Evolutionary conservation across 2,113 vertebrate genomes (phyloP).

Genomic region (Thamnophis sirtalis): DNA sequence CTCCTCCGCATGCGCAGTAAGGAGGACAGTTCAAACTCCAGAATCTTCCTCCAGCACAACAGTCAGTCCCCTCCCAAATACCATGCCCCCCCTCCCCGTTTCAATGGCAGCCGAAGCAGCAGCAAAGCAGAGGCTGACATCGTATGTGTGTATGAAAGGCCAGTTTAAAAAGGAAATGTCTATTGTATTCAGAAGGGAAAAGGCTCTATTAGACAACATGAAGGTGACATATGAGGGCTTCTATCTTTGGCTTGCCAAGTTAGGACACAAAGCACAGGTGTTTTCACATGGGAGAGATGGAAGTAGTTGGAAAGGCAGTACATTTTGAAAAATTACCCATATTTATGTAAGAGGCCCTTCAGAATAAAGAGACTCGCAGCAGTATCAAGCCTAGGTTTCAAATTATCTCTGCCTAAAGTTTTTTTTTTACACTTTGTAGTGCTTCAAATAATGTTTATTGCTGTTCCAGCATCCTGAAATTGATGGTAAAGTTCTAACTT

Average conservation of each 20-base stretch:
- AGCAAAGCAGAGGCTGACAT: too few species aligned
- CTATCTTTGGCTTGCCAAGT: slow-evolving; percentile 19
- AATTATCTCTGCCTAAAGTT: neutral
- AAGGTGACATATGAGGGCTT: slow-evolving; percentile 14
- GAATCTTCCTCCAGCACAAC: too few species aligned
- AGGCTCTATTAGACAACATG: neutral
- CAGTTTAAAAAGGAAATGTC: neutral
- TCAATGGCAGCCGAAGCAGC: too few species aligned
- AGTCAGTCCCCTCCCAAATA: too few species aligned
- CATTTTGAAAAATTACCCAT: neutral
- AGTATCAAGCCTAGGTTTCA: neutral
- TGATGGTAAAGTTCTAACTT: neutral
- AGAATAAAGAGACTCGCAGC: neutral
- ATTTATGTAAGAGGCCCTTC: neutral
- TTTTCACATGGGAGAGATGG: neutral
- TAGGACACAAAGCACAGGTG: neutral
- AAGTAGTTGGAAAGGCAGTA: neutral
- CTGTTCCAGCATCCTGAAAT: neutral
- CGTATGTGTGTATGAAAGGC: neutral
- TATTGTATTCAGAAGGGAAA: neutral
- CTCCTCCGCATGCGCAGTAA: too few species aligned
- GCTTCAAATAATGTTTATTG: neutral
- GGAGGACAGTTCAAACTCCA: too few species aligned
- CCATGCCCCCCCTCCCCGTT: too few species aligned
- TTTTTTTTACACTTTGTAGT: neutral